A percentile compares a stretch with the other conserved stretches of the same genome.
Conservation (phyloP, 2,797 vertebrate species). For the Poeciliopsis presidionis region DNA sequence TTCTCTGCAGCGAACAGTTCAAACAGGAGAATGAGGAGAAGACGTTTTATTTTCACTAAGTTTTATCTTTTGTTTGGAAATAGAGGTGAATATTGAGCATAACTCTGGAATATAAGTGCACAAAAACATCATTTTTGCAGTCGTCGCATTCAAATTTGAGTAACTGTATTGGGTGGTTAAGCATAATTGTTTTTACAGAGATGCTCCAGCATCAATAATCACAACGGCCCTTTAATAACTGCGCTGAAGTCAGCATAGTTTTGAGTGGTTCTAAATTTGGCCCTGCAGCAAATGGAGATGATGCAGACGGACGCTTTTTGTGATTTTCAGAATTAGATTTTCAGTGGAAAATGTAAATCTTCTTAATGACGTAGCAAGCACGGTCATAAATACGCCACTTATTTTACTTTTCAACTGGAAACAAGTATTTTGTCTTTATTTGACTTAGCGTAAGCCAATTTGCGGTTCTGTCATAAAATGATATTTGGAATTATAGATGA, state of each 20-base stretch:
- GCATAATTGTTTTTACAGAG: background rate
- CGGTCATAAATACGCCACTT: background rate
- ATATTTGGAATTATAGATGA: background rate
- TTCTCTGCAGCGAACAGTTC: constrained; percentile 20
- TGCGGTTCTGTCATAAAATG: background rate
- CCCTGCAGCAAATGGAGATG: background rate
- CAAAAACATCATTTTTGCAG: background rate
- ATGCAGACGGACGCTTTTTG: background rate
- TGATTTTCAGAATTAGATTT: background rate
- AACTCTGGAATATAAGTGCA: background rate
- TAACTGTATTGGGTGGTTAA: background rate
- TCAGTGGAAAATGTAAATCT: background rate
- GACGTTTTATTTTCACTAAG: background rate
- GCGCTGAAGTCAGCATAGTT: background rate
- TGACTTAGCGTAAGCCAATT: background rate
- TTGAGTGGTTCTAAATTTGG: background rate
- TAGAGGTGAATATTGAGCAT: background rate
- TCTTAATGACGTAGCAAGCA: background rate
- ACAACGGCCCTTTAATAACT: too few relatives aligned
- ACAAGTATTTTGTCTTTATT: background rate
- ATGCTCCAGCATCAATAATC: background rate
- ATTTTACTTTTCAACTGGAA: background rate
- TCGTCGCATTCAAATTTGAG: background rate
- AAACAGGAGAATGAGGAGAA: constrained; percentile 11
- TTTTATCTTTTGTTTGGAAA: background rate